A percentile compares a stretch with the other conserved stretches of the same genome.
These are phyloP conservation scores for Hirtodrosophila histrioides DNA, from an alignment of 2,888 invertebrate genomes.

Conservation along the genomic window DNA sequence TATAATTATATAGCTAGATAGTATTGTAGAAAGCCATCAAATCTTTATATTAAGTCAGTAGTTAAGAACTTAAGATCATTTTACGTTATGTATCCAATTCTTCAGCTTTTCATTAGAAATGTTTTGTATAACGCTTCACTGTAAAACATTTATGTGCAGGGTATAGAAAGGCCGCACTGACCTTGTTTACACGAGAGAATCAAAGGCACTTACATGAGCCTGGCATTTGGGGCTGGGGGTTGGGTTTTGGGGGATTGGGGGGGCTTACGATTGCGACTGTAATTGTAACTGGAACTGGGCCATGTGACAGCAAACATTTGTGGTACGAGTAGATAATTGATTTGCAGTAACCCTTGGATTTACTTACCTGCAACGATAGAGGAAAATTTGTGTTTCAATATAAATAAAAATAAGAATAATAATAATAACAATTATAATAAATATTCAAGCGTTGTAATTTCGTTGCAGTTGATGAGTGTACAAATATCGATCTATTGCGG, in stretches of 20 bases:
- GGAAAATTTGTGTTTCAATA: conserved; percentile 16
- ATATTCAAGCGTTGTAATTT: background rate
- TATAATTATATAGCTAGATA: too few relatives aligned
- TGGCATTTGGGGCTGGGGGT: conserved; percentile 8
- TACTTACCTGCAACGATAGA: conserved; percentile 70
- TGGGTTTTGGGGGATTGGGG: background rate
- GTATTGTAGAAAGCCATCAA: too few relatives aligned
- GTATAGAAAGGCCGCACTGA: conserved; percentile 59
- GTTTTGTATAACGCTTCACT: background rate
- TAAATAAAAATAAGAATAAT: too few relatives aligned
- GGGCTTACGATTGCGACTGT: conserved; percentile 8
- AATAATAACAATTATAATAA: background rate
- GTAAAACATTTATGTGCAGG: conserved; percentile 1
- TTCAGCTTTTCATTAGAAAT: too few relatives aligned
- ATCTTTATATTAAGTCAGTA: too few relatives aligned
- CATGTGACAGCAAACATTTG: conserved; percentile 67
- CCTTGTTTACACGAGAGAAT: conserved; percentile 52
- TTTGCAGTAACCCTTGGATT: conserved; percentile 53
- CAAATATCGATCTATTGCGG: conserved; percentile 10
- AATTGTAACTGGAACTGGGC: conserved; percentile 59
- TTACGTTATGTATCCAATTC: too few relatives aligned
- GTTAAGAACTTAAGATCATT: too few relatives aligned
- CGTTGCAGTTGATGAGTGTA: background rate
- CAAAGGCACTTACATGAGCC: conserved; percentile 46
- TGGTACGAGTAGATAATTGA: conserved; percentile 34